Conservation (phyloP, 2,113 vertebrate genomes). For the cat (Felis catus) region F.catus_Fca126_mat1.0 CM031425.1:18499001-18499500, state of each 20-base stretch:
- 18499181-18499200: slow-evolving; percentile 3
- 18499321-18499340: slow-evolving; percentile 8
- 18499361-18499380: neutral
- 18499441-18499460: neutral
- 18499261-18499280: neutral
- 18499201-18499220: neutral
- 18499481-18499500: neutral
- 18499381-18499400: neutral
- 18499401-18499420: slow-evolving; percentile 6
- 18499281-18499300: neutral
- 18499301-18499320: neutral
- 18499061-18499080: neutral
- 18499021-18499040: neutral
- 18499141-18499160: neutral
- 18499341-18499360: neutral
- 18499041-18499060: neutral
- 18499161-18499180: neutral
- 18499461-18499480: neutral
- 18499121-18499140: neutral
- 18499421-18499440: neutral
- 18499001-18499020: neutral
- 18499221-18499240: neutral
- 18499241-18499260: slow-evolving; percentile 16
- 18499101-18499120: neutral
- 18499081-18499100: neutral